Percentiles rank a stretch among this genome's conserved stretches.
These are phyloP conservation scores for Ochlodes sylvanus DNA, from an alignment of 2,888 invertebrate genomes.

Conservation along the genomic window DNA sequence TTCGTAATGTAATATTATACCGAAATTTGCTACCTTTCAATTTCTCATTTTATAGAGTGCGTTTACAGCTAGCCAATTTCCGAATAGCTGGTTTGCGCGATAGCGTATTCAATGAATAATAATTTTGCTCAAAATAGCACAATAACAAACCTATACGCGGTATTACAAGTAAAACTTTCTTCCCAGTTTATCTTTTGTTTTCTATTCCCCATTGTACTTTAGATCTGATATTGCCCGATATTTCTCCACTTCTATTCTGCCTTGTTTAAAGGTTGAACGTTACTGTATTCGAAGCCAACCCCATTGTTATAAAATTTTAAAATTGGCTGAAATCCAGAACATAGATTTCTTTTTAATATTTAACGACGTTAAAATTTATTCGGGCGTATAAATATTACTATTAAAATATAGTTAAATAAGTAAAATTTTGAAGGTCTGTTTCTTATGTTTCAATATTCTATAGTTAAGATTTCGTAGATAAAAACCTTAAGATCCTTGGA, in stretches of 20 bases:
- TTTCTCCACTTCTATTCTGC: slow-evolving; percentile 19
- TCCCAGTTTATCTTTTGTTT: slow-evolving; percentile 24
- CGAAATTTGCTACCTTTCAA: slow-evolving; percentile 33
- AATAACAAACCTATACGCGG: slow-evolving; percentile 5
- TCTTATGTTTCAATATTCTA: no score
- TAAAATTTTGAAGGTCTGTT: no score
- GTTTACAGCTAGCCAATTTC: slow-evolving; percentile 36
- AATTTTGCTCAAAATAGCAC: slow-evolving; percentile 18
- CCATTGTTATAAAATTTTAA: slow-evolving; percentile 30
- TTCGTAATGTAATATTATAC: slow-evolving; percentile 36
- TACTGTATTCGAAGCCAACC: slow-evolving; percentile 23
- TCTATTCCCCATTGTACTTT: slow-evolving; percentile 19
- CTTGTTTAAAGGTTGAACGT: slow-evolving; percentile 23
- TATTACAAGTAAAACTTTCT: slow-evolving; percentile 15
- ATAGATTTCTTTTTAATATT: slow-evolving; percentile 5
- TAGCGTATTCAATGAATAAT: slow-evolving; percentile 32
- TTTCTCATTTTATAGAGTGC: slow-evolving; percentile 41
- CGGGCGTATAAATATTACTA: neutral
- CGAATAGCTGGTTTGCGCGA: slow-evolving; percentile 30
- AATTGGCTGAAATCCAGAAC: slow-evolving; percentile 27
- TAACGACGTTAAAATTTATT: neutral
- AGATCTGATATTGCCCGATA: slow-evolving; percentile 26
- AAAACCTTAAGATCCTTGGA: no score
- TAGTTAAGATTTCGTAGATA: no score
- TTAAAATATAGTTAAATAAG: no score